These are phyloP conservation scores for Perodicticus potto DNA, from an alignment of 2,797 vertebrate genomes.

Conservation along the genomic window DNA sequence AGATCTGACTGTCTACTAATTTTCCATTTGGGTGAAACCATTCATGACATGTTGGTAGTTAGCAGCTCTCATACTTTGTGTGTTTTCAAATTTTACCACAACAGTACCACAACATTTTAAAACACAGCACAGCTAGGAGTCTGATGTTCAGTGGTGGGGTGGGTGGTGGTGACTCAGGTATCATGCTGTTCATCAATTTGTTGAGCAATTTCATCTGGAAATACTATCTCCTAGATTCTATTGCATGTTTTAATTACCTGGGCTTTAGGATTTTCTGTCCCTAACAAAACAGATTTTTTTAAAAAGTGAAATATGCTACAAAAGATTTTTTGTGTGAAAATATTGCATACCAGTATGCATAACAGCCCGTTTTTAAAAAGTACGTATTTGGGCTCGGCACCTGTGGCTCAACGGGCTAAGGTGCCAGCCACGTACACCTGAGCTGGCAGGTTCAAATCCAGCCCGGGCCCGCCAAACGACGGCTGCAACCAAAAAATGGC, in stretches of 20 bases:
- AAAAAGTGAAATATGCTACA: not conserved
- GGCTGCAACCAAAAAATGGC: too few species aligned
- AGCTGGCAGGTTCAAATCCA: too few species aligned
- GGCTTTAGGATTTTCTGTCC: not conserved
- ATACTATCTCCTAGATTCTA: not conserved
- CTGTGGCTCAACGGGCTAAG: too few species aligned
- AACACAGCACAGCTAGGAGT: not conserved
- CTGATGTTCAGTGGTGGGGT: not conserved
- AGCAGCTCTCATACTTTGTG: not conserved
- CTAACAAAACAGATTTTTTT: not conserved
- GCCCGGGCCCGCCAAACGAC: too few species aligned
- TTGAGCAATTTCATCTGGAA: not conserved
- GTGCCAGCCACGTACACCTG: too few species aligned
- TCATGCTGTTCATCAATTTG: not conserved
- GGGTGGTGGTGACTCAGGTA: not conserved
- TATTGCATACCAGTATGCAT: not conserved
- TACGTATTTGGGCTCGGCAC: too few species aligned
- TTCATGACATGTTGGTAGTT: not conserved
- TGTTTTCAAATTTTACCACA: not conserved
- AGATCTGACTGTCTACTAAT: not conserved
- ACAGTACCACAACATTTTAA: not conserved
- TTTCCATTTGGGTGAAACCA: conserved; percentile 1
- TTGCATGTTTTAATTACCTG: not conserved
- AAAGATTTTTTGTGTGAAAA: not conserved
- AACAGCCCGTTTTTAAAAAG: conserved; percentile 52